phyloP scores from a whole-genome alignment of 2,797 vertebrate genomes.

The Bovichtus variegatus region DNA sequence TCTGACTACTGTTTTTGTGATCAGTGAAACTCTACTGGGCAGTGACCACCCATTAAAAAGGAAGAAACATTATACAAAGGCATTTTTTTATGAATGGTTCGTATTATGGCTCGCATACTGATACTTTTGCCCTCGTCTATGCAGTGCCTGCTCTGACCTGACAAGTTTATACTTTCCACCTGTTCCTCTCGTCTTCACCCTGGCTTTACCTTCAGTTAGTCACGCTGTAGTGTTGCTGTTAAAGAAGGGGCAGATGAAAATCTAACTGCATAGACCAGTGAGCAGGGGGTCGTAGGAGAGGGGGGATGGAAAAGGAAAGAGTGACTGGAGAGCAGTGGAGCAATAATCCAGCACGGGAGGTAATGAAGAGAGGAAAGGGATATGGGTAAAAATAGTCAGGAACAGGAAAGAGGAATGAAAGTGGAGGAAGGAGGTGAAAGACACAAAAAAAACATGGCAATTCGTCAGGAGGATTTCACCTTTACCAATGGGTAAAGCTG shows the following conservation, averaged over 20 bases:
- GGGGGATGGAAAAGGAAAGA: conserved; percentile 33
- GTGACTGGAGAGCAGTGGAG: conserved; percentile 32
- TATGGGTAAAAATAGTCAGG: conserved; percentile 41
- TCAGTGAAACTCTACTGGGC: neutral
- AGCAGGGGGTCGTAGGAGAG: conserved; percentile 21
- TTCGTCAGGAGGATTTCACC: conserved; percentile 4
- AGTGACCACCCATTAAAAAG: conserved; percentile 8
- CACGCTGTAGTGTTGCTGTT: conserved; percentile 45
- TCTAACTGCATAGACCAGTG: conserved; percentile 27
- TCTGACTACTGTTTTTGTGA: conserved; percentile 20
- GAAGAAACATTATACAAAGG: neutral
- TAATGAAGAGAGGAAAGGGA: conserved; percentile 41
- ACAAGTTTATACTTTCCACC: conserved; percentile 69
- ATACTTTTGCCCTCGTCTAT: conserved; percentile 18
- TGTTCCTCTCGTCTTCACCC: conserved; percentile 60
- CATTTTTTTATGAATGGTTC: conserved; percentile 33
- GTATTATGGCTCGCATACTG: conserved; percentile 4
- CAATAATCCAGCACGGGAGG: conserved; percentile 51
- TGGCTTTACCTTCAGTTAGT: conserved; percentile 58
- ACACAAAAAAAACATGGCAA: conserved; percentile 27
- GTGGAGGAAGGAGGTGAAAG: conserved; percentile 36
- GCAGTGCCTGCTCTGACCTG: conserved; percentile 30
- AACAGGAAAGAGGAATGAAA: conserved; percentile 49
- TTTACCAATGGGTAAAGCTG: conserved; percentile 12
- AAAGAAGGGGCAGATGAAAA: conserved; percentile 50